These are phyloP conservation scores for Amazona vittata DNA, from an alignment of 2,113 vertebrate genomes.

Conservation along the genomic window DNA sequence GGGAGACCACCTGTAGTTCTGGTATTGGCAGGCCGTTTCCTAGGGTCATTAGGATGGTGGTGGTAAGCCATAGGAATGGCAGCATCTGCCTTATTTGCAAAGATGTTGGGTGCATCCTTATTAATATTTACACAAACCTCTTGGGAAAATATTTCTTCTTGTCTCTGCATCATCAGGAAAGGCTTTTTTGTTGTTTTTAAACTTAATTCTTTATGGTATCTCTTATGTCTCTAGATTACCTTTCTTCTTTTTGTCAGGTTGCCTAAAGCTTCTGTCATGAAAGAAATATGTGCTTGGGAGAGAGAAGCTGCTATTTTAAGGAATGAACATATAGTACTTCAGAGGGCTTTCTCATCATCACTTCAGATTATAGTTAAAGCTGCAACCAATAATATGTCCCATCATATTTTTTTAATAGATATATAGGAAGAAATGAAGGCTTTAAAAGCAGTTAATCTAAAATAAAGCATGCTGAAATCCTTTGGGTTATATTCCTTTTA, in stretches of 20 bases:
- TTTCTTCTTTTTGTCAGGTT: neutral
- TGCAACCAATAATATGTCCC: neutral
- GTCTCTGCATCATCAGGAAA: neutral
- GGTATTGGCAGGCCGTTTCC: neutral
- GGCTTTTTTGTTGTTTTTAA: neutral
- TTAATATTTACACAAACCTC: neutral
- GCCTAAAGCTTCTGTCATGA: neutral
- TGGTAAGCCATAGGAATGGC: neutral
- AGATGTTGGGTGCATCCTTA: neutral
- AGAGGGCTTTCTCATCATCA: neutral
- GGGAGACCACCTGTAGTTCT: conserved; percentile 1
- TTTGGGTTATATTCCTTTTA: neutral
- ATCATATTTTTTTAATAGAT: neutral
- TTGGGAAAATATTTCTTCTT: neutral
- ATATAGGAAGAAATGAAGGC: neutral
- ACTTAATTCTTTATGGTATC: neutral
- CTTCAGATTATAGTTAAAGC: neutral
- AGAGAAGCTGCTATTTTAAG: neutral
- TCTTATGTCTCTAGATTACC: neutral
- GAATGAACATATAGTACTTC: neutral
- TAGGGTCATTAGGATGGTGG: neutral
- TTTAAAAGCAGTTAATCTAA: neutral
- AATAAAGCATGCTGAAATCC: neutral
- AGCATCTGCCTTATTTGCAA: neutral
- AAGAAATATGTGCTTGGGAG: neutral